Evolutionary conservation across 1,140 invertebrate species (phyloP).

Genomic region (Cyclina sinensis): DNA sequence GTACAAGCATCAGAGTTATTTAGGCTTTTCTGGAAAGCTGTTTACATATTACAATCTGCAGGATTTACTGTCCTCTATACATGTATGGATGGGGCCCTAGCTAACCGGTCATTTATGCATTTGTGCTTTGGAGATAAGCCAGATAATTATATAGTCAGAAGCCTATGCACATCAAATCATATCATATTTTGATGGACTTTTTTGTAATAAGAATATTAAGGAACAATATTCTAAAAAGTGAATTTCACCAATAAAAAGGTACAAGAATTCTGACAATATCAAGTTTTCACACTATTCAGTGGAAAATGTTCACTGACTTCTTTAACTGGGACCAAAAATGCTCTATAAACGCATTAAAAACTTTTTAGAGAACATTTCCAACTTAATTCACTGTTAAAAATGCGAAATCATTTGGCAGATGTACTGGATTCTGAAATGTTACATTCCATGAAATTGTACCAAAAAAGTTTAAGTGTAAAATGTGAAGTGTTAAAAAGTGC

Average conservation of each 20-base stretch:
- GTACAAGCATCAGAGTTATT: constrained; percentile 55
- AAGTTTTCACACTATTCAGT: neutral
- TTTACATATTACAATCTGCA: constrained; percentile 27
- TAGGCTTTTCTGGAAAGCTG: constrained; percentile 58
- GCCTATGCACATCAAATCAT: constrained; percentile 1
- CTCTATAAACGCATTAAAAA: constrained; percentile 36
- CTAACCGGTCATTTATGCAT: constrained; percentile 61
- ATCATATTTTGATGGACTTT: constrained; percentile 70
- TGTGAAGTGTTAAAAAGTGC: constrained; percentile 39
- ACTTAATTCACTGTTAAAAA: constrained; percentile 34
- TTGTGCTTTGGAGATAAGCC: constrained; percentile 13
- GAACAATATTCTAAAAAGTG: constrained; percentile 61
- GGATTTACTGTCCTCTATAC: constrained; percentile 40
- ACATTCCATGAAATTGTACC: constrained; percentile 39
- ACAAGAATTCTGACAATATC: constrained; percentile 13
- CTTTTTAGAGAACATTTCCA: constrained; percentile 47
- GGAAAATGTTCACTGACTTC: constrained; percentile 44
- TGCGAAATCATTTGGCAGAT: constrained; percentile 69
- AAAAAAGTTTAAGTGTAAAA: constrained; percentile 34
- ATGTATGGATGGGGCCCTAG: constrained; percentile 66
- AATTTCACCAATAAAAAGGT: neutral
- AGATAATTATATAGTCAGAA: constrained; percentile 30
- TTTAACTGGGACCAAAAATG: constrained; percentile 52
- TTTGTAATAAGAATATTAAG: constrained; percentile 64
- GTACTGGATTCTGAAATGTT: constrained; percentile 57